phyloP scores from a whole-genome alignment of 2,113 vertebrate species.

The Onychorhynchus coronatus region DNA sequence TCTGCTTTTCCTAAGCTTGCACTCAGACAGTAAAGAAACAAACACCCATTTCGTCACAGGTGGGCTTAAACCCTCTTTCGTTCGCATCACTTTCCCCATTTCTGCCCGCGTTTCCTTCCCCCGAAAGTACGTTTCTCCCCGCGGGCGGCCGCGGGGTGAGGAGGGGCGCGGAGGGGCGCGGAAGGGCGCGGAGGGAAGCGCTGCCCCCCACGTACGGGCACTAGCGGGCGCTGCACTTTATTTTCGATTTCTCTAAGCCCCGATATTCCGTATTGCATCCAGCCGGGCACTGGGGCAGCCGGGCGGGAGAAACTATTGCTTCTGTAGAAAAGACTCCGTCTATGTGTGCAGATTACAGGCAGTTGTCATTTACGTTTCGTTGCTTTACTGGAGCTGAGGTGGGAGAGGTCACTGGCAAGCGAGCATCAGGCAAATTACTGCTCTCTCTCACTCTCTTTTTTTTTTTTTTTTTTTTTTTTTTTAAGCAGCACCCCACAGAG shows the following conservation, averaged over 20 bases:
- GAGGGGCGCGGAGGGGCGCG: background rate
- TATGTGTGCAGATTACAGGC: background rate
- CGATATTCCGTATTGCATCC: accelerated
- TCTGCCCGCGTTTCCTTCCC: background rate
- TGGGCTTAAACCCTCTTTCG: background rate
- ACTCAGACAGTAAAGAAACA: background rate
- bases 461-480: background rate
- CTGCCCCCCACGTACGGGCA: background rate
- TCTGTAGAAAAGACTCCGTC: accelerated
- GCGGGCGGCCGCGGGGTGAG: background rate
- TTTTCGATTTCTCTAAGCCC: background rate
- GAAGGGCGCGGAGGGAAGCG: background rate
- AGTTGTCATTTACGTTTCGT: constrained; percentile 18
- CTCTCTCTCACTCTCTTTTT: too few species aligned
- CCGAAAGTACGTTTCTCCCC: accelerated
- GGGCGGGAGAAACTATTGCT: background rate
- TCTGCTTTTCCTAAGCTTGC: background rate
- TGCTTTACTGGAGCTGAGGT: constrained; percentile 47
- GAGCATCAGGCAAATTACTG: constrained; percentile 59
- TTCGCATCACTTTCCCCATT: accelerated
- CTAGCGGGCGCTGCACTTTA: constrained; percentile 20
- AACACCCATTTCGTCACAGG: background rate
- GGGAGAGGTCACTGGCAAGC: constrained; percentile 61
- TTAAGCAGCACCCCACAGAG: constrained; percentile 38
- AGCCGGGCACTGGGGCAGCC: accelerated